Percentiles rank a stretch among this genome's conserved stretches.
phyloP scores from a whole-genome alignment of 2,113 vertebrate species.

The Sylvia atricapilla region DNA sequence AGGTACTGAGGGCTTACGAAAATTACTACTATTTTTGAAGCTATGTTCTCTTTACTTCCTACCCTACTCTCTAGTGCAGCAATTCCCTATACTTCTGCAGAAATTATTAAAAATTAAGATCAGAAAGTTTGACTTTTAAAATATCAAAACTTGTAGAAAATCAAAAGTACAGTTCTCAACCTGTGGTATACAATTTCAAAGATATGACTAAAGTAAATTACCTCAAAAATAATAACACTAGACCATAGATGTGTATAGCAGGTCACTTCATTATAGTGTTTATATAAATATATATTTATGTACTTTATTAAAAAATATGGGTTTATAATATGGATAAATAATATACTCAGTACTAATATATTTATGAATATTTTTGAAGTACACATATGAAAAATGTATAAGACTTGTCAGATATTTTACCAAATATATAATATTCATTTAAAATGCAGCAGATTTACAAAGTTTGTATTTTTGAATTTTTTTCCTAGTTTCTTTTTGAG shows the following conservation, averaged over 20 bases:
- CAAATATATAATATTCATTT: background rate
- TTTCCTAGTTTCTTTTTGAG: background rate
- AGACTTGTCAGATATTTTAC: background rate
- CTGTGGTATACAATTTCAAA: background rate
- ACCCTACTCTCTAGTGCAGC: background rate
- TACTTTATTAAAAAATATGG: background rate
- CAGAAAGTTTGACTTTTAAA: background rate
- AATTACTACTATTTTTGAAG: background rate
- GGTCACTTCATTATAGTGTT: background rate
- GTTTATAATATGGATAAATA: background rate
- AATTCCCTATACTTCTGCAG: background rate
- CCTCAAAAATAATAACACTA: background rate
- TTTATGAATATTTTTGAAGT: background rate
- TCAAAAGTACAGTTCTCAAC: background rate
- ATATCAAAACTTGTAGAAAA: background rate
- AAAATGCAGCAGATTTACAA: background rate
- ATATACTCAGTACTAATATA: background rate
- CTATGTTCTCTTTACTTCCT: background rate
- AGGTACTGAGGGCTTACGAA: background rate
- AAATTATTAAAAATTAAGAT: background rate
- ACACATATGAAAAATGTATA: background rate
- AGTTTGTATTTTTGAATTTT: background rate
- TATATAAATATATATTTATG: background rate
- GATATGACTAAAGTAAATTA: background rate
- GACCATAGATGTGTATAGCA: background rate